These are phyloP conservation scores for Decapterus maruadsi DNA, from an alignment of 2,797 vertebrate genomes.

Conservation along the genomic window DNA sequence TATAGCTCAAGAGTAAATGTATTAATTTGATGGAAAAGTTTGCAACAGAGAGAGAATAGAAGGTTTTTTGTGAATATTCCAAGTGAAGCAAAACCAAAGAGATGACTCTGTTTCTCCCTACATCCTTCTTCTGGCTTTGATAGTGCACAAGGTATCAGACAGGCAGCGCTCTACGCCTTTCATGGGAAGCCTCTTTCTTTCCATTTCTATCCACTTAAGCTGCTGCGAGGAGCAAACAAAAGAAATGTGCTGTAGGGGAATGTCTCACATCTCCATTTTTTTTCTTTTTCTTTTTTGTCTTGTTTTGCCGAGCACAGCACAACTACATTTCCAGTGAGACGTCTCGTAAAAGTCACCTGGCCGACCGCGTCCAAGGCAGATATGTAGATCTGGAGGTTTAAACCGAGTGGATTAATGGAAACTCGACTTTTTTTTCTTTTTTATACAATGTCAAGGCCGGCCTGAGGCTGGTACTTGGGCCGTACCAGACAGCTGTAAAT, in stretches of 20 bases:
- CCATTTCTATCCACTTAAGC: slow-evolving; percentile 46
- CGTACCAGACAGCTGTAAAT: slow-evolving; percentile 37
- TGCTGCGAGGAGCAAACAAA: slow-evolving; percentile 48
- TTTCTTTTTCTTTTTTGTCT: not conserved
- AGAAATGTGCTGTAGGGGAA: slow-evolving; percentile 45
- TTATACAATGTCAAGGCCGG: slow-evolving; percentile 55
- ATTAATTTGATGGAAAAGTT: slow-evolving; percentile 37
- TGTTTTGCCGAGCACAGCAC: slow-evolving; percentile 17
- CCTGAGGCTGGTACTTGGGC: slow-evolving; percentile 41
- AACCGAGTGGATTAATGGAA: slow-evolving; percentile 62
- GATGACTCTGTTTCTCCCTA: slow-evolving; percentile 2
- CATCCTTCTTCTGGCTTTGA: slow-evolving; percentile 21
- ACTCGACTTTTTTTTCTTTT: slow-evolving; percentile 46
- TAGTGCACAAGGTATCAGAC: slow-evolving; percentile 13
- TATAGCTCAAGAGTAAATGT: slow-evolving; percentile 1
- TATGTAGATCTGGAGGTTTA: slow-evolving; percentile 55
- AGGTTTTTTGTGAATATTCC: slow-evolving; percentile 5
- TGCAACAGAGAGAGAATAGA: slow-evolving; percentile 6
- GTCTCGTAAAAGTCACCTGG: slow-evolving; percentile 55
- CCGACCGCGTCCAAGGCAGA: slow-evolving; percentile 47
- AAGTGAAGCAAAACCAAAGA: slow-evolving; percentile 2
- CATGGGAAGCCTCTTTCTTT: slow-evolving; percentile 14
- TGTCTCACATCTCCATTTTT: slow-evolving; percentile 30
- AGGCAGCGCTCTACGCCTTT: slow-evolving; percentile 5
- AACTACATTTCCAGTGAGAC: slow-evolving; percentile 50